Evolutionary conservation across 2,888 invertebrate genomes (phyloP), one percentile per base, ranked within the genome.

Genomic region (Drosophila hawaiiensis): DNA sequence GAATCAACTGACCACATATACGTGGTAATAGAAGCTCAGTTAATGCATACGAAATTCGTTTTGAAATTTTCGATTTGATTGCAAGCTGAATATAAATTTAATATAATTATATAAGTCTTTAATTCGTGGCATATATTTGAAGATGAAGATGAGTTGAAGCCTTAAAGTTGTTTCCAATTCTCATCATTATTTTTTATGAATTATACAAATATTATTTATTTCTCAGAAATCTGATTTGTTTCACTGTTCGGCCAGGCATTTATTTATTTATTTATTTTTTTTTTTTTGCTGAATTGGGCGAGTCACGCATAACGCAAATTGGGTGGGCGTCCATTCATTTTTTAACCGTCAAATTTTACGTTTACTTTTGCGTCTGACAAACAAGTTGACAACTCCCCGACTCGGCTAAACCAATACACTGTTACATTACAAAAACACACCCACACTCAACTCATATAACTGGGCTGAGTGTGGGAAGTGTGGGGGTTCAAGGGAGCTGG

Each of bases 361-460:
- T 65, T 58, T 64, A 19, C 55, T 12, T 56, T 39, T 25, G 55
- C 74, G 67, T 64, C 59, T 65, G 80, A 79, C 80, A 80, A 76
- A 67, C 66, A 68, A 82, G 76, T 82, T 82, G 84, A 81, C 78
- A 81, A 67, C 76, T 76, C 52, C 60, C 63, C 56, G 62, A 75
- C 61, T 50, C 47, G 52, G 67, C 64, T 43, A 63, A 64, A 55
- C 56, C 78, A 73, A 69, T 73, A 37, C 55, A 69, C 60, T 69
- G 59, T 63, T 66, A 70, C 63, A 56, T 53, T 59, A 69, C 65
- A 54, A 39, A 54, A 56, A 67, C 68, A 53, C 49, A 35, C 54
- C 59, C 61, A 58, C 52, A 49, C 58, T 68, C 59, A 64, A 54
- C 65, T 64, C 78, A 81, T 65, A 78, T 66, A 59, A 71, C 67